Evolutionary conservation across 2,888 invertebrate genomes (phyloP).

Genomic region (Nomada lathburiana): DNA sequence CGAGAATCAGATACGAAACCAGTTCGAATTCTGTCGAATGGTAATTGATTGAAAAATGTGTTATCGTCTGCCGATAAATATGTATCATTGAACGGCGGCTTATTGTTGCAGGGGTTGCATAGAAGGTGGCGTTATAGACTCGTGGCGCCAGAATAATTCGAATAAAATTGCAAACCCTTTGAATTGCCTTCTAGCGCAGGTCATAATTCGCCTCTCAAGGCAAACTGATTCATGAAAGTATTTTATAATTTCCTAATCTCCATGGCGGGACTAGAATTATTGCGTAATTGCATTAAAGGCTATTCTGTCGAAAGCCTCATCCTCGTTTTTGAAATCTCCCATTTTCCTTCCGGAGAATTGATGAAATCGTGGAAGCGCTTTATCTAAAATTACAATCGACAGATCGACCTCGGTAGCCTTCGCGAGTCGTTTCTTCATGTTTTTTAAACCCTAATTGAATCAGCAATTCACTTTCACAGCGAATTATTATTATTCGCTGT

Average conservation of each 20-base stretch:
- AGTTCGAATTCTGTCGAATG: too few species aligned
- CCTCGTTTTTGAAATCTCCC: conserved; percentile 30
- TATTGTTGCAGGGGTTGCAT: too few species aligned
- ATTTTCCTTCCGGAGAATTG: background rate
- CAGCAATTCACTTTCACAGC: background rate
- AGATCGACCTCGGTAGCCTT: background rate
- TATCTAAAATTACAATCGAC: background rate
- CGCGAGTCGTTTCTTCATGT: background rate
- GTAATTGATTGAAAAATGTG: too few species aligned
- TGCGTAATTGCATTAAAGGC: conserved; percentile 30
- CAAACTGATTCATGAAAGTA: background rate
- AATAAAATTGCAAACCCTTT: too few species aligned
- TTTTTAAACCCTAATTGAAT: background rate
- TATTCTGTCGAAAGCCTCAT: conserved; percentile 36
- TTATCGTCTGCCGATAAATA: background rate
- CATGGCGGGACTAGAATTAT: background rate
- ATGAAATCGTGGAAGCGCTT: background rate
- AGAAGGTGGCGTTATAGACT: background rate
- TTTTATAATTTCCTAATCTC: conserved; percentile 4
- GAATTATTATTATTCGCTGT: background rate
- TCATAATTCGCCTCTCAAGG: too few species aligned
- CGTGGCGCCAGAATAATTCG: background rate
- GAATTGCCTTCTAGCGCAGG: background rate
- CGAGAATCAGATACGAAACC: too few species aligned
- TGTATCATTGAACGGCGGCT: too few species aligned